Evolutionary conservation across 2,113 vertebrate genomes (phyloP), one percentile per base, ranked within the genome.

Genomic region (Himantopus leucocephalus): DNA sequence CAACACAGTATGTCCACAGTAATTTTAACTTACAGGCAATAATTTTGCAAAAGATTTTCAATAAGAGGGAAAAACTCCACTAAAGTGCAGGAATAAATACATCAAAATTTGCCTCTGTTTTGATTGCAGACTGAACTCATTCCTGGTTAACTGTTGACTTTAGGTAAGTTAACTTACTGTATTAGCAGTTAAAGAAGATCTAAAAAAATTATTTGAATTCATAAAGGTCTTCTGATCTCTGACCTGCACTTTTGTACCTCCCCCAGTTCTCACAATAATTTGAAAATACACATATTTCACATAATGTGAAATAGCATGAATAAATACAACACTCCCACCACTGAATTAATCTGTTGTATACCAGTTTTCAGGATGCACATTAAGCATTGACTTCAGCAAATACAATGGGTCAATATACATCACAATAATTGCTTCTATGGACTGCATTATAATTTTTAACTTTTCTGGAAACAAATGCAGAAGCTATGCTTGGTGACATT

Each of bases 1-100:
- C 24, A 84, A 48, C 22, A 77, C 2, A 3, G 8, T 10, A 19
- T 1, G 12, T 30, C 32, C 2, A 6, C 0, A 30, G 17, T 30
- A 56, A 79, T 4, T 77, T 64, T 43, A 92, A 67, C 29, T 72
- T 39, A 43, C 2, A 52, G 26, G 20, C 13, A 75, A 68, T 6
- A 53, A 59, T 26, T 72, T 39, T 58, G 32, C 35, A 79, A 26
- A 90, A 82, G 9, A 58, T n/a, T 85, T 91, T 55, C 73, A 70
- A 3, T 39, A 77, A 80, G 10, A 35, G 14, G 48, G 26, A 19
- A 68, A 52, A 93, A 81, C 15, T 16, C 72, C 53, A 45, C 39
- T 62, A 3, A 37, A 89, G 8, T 29, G 15, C 21, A 74, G 18
- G 10, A 90, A 88, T 41, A 74, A 80, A 70, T 39, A 34, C 55